phyloP scores from a whole-genome alignment of 2,113 vertebrate genomes.

The Prochilodus magdalenae region DNA sequence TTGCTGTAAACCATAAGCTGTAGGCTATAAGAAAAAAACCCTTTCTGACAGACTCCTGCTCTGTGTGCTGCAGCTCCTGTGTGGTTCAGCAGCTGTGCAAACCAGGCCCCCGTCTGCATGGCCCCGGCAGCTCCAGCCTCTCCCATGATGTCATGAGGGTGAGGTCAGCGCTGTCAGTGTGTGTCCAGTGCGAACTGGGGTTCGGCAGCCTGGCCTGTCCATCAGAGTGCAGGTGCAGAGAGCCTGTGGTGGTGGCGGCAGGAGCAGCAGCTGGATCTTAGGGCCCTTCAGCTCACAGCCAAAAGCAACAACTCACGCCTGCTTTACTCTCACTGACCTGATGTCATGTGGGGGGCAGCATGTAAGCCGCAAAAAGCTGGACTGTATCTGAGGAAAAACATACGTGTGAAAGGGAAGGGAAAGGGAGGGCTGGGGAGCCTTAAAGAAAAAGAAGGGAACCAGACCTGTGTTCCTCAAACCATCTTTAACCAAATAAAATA shows the following conservation, averaged over 20 bases:
- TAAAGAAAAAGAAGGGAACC: neutral
- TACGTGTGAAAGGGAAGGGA: neutral
- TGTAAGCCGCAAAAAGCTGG: neutral
- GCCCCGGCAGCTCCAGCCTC: slow-evolving; percentile 15
- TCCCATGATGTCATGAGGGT: slow-evolving; percentile 57
- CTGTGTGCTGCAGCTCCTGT: slow-evolving; percentile 28
- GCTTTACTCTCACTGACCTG: slow-evolving; percentile 27
- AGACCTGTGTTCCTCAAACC: neutral
- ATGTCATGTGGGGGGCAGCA: neutral
- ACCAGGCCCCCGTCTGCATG: slow-evolving; percentile 16
- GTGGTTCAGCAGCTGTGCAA: slow-evolving; percentile 39
- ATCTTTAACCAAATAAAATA: too few species aligned
- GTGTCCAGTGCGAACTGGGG: slow-evolving; percentile 27
- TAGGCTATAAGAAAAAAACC: neutral
- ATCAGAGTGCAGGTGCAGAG: slow-evolving; percentile 34
- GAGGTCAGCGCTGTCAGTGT: slow-evolving; percentile 51
- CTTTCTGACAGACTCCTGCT: slow-evolving; percentile 12
- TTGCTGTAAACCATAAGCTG: neutral
- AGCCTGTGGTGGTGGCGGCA: slow-evolving; percentile 4
- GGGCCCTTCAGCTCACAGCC: slow-evolving; percentile 13
- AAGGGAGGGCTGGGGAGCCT: neutral
- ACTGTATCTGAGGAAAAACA: slow-evolving; percentile 4
- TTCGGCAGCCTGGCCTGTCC: slow-evolving; percentile 30
- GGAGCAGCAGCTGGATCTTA: slow-evolving; percentile 12
- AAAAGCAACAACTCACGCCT: slow-evolving; percentile 31